Percentiles rank a stretch among this genome's conserved stretches.
phyloP scores from a whole-genome alignment of 2,888 invertebrate genomes.

The Ormyrus thymus region DNA sequence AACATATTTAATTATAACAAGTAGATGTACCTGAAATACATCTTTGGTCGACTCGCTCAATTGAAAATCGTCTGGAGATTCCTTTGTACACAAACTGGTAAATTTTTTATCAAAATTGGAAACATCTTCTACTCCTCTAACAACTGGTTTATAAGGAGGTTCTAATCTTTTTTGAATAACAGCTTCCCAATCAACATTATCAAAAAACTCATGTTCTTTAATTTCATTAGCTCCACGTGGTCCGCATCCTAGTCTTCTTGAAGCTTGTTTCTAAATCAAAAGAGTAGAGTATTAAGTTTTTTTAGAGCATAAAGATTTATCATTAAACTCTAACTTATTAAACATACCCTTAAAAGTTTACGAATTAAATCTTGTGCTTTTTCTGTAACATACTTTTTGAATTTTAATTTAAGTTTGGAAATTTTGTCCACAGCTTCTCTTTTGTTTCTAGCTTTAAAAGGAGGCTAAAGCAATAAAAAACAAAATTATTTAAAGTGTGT shows the following conservation, averaged over 20 bases:
- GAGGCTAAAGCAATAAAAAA: slow-evolving; percentile 82
- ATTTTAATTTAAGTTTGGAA: slow-evolving; percentile 92
- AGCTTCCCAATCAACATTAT: slow-evolving; percentile 94
- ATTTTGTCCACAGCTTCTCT: slow-evolving; percentile 99
- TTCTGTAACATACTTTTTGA: slow-evolving; percentile 95
- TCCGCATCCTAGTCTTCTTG: slow-evolving; percentile 90
- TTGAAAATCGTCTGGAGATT: not conserved
- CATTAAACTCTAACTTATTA: slow-evolving; percentile 10
- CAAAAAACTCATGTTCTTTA: slow-evolving; percentile 94
- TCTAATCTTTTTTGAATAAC: slow-evolving; percentile 90
- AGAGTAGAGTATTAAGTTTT: not conserved
- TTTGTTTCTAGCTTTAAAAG: slow-evolving; percentile 96
- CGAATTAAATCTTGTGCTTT: slow-evolving; percentile 96
- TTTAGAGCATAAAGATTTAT: not conserved
- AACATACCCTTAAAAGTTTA: slow-evolving; percentile 86
- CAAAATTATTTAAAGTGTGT: not conserved
- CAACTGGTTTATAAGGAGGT: slow-evolving; percentile 95
- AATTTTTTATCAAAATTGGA: slow-evolving; percentile 99
- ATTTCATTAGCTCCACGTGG: slow-evolving; percentile 91
- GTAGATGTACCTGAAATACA: slow-evolving; percentile 24
- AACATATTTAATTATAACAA: not conserved
- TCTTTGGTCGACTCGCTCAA: slow-evolving; percentile 12
- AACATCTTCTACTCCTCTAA: slow-evolving; percentile 96
- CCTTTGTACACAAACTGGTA: slow-evolving; percentile 76
- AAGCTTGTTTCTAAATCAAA: slow-evolving; percentile 78